phyloP scores from a whole-genome alignment of 2,797 vertebrate species.

The Choloepus didactylus region DNA sequence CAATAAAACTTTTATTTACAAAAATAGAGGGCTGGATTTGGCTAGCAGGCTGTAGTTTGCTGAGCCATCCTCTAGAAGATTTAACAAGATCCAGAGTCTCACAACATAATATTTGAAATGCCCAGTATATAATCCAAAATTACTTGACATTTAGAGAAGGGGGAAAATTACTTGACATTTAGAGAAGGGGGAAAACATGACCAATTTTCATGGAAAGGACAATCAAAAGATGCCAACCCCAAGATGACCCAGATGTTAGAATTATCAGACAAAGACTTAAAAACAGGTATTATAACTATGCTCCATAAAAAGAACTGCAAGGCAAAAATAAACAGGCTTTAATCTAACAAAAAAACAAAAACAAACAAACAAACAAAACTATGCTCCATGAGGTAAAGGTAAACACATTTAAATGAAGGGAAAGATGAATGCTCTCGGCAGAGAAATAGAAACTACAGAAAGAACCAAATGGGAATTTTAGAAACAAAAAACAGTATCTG shows the following conservation, averaged over 20 bases:
- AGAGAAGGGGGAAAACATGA: neutral
- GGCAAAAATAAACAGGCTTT: too few species aligned
- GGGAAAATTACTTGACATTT: neutral
- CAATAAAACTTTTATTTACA: neutral
- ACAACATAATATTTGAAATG: neutral
- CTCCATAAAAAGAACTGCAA: neutral
- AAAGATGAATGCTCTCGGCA: neutral
- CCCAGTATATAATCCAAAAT: neutral
- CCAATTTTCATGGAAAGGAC: neutral
- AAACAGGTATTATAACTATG: neutral
- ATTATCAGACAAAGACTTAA: neutral
- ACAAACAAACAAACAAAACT: too few species aligned
- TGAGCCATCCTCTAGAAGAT: neutral
- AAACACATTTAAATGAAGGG: neutral
- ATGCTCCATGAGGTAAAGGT: neutral
- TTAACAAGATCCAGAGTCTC: neutral
- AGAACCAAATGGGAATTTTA: neutral
- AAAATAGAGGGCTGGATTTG: neutral
- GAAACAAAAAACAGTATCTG: neutral
- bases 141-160: neutral
- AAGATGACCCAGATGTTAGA: neutral
- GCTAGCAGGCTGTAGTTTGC: neutral
- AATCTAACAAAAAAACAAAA: too few species aligned
- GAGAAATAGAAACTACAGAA: neutral
- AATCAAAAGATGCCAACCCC: neutral